Evolutionary conservation across 2,797 vertebrate species (phyloP).

Genomic region (Esox lucius): DNA sequence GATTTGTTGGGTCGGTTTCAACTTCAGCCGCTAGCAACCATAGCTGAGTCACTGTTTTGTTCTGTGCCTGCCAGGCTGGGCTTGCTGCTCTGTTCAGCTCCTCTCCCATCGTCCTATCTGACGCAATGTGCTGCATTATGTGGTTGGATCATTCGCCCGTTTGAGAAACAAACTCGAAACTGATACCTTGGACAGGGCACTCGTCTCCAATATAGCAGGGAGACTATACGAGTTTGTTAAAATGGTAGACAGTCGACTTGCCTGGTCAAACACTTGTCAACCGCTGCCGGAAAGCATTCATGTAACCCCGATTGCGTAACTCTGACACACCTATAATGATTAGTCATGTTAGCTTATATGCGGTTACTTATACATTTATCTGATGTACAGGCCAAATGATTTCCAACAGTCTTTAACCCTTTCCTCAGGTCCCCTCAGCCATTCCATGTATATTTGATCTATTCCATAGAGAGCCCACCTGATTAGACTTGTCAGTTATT

Average conservation of each 20-base stretch:
- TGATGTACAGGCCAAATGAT: not conserved
- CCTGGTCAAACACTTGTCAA: not conserved
- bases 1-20: slow-evolving; percentile 18
- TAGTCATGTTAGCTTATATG: not conserved
- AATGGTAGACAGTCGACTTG: not conserved
- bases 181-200: slow-evolving; percentile 4
- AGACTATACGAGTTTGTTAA: not conserved
- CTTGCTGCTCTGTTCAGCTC: slow-evolving; percentile 42
- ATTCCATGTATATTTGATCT: no score
- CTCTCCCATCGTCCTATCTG: slow-evolving; percentile 47
- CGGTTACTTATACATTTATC: not conserved
- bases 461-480: no score
- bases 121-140: slow-evolving; percentile 55
- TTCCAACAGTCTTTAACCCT: not conserved
- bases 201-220: not conserved
- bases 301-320: slow-evolving; percentile 4
- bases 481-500: no score
- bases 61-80: slow-evolving; percentile 14
- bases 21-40: slow-evolving; percentile 49
- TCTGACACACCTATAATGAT: not conserved
- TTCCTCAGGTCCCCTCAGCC: no score
- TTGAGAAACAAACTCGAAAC: slow-evolving; percentile 41
- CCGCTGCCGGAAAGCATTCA: not conserved
- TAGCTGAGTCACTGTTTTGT: slow-evolving; percentile 75
- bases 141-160: slow-evolving; percentile 43